phyloP scores from a whole-genome alignment of 2,888 invertebrate species.

The Lepetodrilus schrolli region DNA sequence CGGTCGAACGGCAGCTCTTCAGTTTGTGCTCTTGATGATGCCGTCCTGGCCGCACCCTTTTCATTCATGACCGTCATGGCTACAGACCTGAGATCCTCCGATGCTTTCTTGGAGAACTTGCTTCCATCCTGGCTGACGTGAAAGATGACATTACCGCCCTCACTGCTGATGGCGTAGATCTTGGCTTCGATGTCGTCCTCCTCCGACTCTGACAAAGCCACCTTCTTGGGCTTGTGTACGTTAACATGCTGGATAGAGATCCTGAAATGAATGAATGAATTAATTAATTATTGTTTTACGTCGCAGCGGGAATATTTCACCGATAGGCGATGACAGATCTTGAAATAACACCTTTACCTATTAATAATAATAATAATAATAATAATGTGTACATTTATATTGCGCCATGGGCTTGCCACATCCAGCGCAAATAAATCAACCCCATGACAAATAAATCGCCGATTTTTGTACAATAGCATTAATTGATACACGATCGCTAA shows the following conservation, averaged over 20 bases:
- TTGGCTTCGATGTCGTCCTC: conserved; percentile 76
- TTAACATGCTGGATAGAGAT: conserved; percentile 78
- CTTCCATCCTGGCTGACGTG: conserved; percentile 73
- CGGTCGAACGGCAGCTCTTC: conserved; percentile 78
- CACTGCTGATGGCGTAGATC: conserved; percentile 88
- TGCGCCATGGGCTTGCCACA: no score
- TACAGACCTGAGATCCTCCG: conserved; percentile 74
- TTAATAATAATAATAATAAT: no score
- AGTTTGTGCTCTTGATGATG: conserved; percentile 64
- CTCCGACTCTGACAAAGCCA: conserved; percentile 59
- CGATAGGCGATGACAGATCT: no score
- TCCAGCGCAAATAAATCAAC: no score
- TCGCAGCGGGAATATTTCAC: no score
- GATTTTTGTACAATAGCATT: no score
- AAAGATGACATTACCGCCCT: conserved; percentile 83
- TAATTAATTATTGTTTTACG: no score
- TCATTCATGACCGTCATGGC: conserved; percentile 78
- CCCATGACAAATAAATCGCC: no score
- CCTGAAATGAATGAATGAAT: conserved; percentile 50
- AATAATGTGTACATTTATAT: no score
- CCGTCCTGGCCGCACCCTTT: conserved; percentile 58
- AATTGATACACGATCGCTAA: no score
- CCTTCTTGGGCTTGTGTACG: conserved; percentile 73
- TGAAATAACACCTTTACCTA: no score
- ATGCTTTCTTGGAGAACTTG: conserved; percentile 74